Base-by-base conservation (phyloP, 2,888 invertebrate species). In the Corbicula japonica region DNA sequence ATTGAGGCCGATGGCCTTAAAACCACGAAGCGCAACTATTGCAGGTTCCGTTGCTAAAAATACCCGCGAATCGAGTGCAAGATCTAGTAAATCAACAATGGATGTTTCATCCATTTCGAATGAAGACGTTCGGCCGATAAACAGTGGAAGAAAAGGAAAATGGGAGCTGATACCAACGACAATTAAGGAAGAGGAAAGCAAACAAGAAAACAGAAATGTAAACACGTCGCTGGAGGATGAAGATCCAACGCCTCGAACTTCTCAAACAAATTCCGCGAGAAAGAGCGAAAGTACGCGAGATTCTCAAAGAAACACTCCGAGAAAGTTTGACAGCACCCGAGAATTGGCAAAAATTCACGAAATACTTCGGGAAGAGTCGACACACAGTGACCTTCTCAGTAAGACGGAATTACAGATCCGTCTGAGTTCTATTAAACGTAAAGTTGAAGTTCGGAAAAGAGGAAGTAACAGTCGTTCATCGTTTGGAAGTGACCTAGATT, bases 381-480 rank as follows among this genome's bases (percentile, higher is more conserved):
- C 83, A 2, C 71, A 58, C 38, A 83, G 83, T 66, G 80, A 72
- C 50, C 44, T 83, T 2, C 62, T 79, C 26, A 79, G 76, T 46
- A 48, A 63, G 18, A 74, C 79, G 1, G 62, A 71, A 12, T 34
- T 83, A 10, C 79, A 83, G 35, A 38, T 63, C 0, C 46, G 83
- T 34, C 58, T 83, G 21, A 83, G 83, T 23, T 83, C 83, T 28
- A 83, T 83, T n/a, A 83, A 83, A 44, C 38, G 54, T 26, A 83
- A 83, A 58, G 83, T 83, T 12, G 79, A 83, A 60, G 79, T 76
- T 15, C 50, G 74, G 60, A 68, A 58, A 46, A 71, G 79, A 26
- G 83, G 83, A 10, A 34, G 76, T 21, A 79, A 83, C 48, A 83
- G 83, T 34, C 56, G 83, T 30, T 83, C 83, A 2, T 83, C 83